Percentiles rank a stretch among this genome's conserved stretches.
These are phyloP conservation scores for Dysidea cf. avara DNA, from an alignment of 37 sponge, comb jelly and placozoan species.

Conservation along the genomic window DNA sequence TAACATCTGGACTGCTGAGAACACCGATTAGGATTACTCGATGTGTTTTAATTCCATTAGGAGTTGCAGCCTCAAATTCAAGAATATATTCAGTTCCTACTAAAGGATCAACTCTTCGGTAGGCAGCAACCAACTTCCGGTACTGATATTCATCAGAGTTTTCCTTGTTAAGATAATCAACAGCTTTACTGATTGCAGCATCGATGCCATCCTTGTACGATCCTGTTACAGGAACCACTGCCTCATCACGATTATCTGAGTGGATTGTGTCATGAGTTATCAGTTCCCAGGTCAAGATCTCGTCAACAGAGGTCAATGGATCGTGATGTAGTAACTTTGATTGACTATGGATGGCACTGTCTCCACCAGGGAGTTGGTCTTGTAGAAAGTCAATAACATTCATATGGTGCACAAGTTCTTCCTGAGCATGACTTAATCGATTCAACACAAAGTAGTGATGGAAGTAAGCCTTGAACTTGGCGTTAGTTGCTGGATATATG, in stretches of 20 bases:
- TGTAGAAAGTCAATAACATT: constrained; percentile 4
- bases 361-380: constrained; percentile 24
- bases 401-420: constrained; percentile 9
- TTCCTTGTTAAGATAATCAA: constrained; percentile 18
- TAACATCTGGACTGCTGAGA: constrained; percentile 27
- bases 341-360: neutral
- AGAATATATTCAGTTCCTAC: constrained; percentile 34
- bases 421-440: constrained; percentile 25
- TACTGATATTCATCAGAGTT: constrained; percentile 11
- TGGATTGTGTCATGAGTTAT: constrained; percentile 21
- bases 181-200: constrained; percentile 5
- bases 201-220: constrained; percentile 16
- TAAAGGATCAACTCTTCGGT: constrained; percentile 25
- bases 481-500: constrained; percentile 2
- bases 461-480: constrained; percentile 21
- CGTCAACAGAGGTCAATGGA: neutral
- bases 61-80: constrained; percentile 31
- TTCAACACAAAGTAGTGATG: constrained; percentile 12
- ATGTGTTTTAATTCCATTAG: neutral
- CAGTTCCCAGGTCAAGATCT: constrained; percentile 30
- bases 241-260: constrained; percentile 8
- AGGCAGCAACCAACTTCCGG: constrained; percentile 25
- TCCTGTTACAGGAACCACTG: constrained; percentile 3
- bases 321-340: neutral
- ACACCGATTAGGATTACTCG: constrained; percentile 5